Evolutionary conservation across 2,113 vertebrate species (phyloP).

Genomic region (Malurus cyaneus): DNA sequence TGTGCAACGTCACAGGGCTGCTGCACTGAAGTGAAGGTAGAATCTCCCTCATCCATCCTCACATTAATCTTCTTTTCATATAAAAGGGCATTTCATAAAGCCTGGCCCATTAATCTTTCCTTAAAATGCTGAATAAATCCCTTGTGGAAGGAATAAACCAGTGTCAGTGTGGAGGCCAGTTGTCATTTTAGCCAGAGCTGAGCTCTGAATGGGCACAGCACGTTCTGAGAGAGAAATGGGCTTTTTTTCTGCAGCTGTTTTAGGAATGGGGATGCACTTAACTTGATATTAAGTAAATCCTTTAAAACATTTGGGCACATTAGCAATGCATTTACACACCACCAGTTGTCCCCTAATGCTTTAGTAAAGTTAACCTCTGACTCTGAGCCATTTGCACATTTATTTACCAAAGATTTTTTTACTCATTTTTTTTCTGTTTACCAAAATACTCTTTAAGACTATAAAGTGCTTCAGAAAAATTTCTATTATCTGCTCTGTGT

Average conservation of each 20-base stretch:
- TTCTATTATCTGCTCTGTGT: not conserved
- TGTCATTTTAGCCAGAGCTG: not conserved
- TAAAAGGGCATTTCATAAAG: constrained; percentile 50
- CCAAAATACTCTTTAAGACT: not conserved
- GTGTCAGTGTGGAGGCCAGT: not conserved
- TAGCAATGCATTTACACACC: not conserved
- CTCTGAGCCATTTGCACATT: not conserved
- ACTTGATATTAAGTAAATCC: not conserved
- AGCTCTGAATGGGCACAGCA: not conserved
- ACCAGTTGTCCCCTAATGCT: not conserved
- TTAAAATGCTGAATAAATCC: constrained; percentile 24
- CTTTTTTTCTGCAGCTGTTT: not conserved
- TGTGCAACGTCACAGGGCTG: not conserved
- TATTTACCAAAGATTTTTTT: not conserved
- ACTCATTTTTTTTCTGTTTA: not conserved
- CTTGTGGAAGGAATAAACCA: not conserved
- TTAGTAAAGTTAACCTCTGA: not conserved
- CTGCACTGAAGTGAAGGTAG: not conserved
- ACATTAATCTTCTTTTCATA: constrained; percentile 49
- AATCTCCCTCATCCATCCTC: not conserved
- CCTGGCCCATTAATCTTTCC: not conserved
- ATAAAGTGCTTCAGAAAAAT: not conserved
- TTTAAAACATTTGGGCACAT: not conserved
- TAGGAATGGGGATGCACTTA: not conserved
- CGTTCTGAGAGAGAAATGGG: not conserved